A percentile compares a stretch with the other conserved stretches of the same genome.
Conservation (phyloP, 2,113 vertebrate species). For the Hyperoodon ampullatus region DNA sequence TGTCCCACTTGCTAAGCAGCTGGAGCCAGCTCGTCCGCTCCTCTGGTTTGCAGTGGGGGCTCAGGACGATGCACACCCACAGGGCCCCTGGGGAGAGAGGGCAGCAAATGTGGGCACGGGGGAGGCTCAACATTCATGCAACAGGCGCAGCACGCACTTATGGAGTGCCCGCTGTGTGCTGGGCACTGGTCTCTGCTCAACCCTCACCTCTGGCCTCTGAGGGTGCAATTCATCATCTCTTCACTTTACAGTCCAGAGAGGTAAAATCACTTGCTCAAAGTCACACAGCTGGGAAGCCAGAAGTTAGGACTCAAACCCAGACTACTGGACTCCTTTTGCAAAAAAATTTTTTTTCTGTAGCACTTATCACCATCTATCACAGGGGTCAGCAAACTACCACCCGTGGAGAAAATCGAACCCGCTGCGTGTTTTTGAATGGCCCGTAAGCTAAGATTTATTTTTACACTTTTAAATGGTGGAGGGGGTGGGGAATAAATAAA, state of each 20-base stretch:
- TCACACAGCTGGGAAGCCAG: background rate
- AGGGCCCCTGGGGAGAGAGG: constrained; percentile 78
- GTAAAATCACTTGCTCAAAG: background rate
- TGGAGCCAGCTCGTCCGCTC: constrained; percentile 82
- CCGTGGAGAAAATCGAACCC: background rate
- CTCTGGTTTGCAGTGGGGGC: constrained; percentile 83
- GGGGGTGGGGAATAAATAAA: background rate
- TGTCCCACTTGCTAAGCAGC: constrained; percentile 82
- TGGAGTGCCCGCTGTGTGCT: accelerated
- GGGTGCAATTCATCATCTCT: background rate
- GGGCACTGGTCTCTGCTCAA: background rate
- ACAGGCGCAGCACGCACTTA: background rate
- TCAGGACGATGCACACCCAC: constrained; percentile 85
- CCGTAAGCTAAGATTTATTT: background rate
- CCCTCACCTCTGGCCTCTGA: background rate
- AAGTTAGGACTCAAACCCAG: background rate
- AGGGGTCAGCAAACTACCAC: background rate
- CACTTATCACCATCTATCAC: background rate
- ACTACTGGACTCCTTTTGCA: background rate
- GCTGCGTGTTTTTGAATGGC: background rate
- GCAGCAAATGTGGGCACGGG: background rate
- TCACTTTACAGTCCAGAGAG: background rate
- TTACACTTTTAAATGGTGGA: background rate
- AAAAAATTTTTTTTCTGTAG: no score
- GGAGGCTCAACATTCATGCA: background rate